Conservation (phyloP, 2,113 vertebrate genomes). For the Rhabdomys dilectus region DNA sequence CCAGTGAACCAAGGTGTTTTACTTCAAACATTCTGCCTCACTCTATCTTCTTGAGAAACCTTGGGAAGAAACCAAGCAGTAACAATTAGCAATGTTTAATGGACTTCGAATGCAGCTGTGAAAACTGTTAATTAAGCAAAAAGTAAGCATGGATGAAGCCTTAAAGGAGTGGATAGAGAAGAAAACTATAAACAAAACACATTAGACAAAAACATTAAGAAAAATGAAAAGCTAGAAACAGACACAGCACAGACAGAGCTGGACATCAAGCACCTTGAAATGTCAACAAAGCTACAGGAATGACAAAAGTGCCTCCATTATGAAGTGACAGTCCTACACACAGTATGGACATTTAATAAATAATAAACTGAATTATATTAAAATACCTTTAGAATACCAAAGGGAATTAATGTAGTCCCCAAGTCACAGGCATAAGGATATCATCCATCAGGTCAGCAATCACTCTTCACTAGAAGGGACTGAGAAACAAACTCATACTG, state of each 20-base stretch:
- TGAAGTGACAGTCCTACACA: not conserved
- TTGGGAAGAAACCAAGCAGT: conserved; percentile 25
- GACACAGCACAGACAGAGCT: not conserved
- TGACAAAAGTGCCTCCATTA: too few relatives aligned
- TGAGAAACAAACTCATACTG: not conserved
- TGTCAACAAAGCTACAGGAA: not conserved
- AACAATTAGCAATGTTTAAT: conserved; percentile 28
- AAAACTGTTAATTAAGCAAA: not conserved
- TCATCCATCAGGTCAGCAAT: not conserved
- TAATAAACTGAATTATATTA: conserved; percentile 36
- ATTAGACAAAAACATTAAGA: not conserved
- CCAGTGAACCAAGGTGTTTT: not conserved
- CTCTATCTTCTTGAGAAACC: not conserved
- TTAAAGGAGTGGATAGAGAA: not conserved
- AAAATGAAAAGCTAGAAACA: not conserved
- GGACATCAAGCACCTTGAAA: not conserved
- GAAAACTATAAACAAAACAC: not conserved
- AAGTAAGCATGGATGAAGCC: not conserved
- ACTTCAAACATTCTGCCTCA: not conserved
- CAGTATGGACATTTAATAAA: not conserved
- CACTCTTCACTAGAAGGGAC: not conserved
- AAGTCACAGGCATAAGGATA: not conserved
- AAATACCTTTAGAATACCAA: not conserved
- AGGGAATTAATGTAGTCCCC: not conserved
- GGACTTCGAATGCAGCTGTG: not conserved